A percentile compares a stretch with the other conserved stretches of the same genome.
phyloP scores from a whole-genome alignment of 2,113 vertebrate species.

The Pluvianellus socialis region DNA sequence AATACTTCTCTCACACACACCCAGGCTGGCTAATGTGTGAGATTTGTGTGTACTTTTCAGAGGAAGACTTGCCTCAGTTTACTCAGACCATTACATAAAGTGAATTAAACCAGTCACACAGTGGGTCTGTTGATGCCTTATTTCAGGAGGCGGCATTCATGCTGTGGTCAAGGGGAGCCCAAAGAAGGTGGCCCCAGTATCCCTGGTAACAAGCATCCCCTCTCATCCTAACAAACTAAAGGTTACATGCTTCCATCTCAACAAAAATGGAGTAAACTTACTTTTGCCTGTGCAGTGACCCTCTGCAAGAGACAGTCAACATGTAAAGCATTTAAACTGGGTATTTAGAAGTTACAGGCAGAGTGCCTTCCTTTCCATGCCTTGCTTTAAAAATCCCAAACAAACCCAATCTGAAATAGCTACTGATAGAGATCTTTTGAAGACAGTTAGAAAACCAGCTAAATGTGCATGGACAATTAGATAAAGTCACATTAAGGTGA shows the following conservation, averaged over 20 bases:
- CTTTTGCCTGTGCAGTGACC: not conserved
- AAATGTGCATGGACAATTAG: not conserved
- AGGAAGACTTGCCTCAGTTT: not conserved
- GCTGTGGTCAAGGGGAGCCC: not conserved
- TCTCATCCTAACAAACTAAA: not conserved
- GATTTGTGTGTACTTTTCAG: not conserved
- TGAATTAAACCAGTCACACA: not conserved
- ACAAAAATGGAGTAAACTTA: not conserved
- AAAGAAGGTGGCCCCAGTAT: not conserved
- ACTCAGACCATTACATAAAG: not conserved
- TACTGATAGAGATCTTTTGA: not conserved
- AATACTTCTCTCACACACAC: not conserved
- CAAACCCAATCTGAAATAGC: not conserved
- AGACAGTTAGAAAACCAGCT: not conserved
- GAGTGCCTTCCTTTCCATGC: not conserved
- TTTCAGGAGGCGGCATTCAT: not conserved
- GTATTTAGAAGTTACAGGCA: not conserved
- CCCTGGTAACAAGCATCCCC: not conserved
- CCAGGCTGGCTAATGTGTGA: fast-evolving
- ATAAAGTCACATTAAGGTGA: not conserved
- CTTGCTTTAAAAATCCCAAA: not conserved
- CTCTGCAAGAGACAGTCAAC: not conserved
- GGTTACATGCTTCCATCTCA: not conserved
- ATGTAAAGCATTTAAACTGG: not conserved
- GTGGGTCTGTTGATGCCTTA: not conserved